These are phyloP conservation scores for Heliothis peltigera DNA, from an alignment of 2,888 invertebrate species.

Conservation along the genomic window DNA sequence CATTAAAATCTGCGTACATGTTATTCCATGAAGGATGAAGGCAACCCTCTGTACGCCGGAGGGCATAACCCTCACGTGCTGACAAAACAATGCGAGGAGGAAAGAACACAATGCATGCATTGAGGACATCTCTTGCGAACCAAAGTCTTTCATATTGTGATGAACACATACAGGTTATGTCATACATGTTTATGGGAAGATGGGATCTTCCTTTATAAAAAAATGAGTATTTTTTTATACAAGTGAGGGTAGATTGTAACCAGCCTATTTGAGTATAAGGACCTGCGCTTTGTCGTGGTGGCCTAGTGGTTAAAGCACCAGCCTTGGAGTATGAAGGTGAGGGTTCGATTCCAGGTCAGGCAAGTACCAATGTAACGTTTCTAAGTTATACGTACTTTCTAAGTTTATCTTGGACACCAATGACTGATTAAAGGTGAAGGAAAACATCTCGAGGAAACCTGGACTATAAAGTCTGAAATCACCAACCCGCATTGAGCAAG, in stretches of 20 bases:
- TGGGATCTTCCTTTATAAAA: not conserved
- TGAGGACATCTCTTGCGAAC: conserved; percentile 34
- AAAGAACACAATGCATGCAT: conserved; percentile 47
- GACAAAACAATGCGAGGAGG: conserved; percentile 32
- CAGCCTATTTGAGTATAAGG: not conserved
- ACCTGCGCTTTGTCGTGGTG: too few species aligned
- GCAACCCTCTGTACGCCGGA: conserved; percentile 22
- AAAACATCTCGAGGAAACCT: too few species aligned
- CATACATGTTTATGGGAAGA: conserved; percentile 7
- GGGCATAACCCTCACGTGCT: conserved; percentile 38
- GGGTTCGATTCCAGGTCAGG: too few species aligned
- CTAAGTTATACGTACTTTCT: too few species aligned
- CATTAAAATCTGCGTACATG: conserved; percentile 27
- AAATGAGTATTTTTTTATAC: not conserved
- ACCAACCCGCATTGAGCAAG: too few species aligned
- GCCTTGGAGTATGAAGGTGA: too few species aligned
- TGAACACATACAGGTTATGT: conserved; percentile 23
- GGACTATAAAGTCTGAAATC: too few species aligned
- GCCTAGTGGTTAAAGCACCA: too few species aligned
- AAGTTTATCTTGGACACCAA: too few species aligned
- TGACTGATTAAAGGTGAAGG: too few species aligned
- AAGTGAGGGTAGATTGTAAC: not conserved
- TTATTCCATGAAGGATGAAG: conserved; percentile 37
- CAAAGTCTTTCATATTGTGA: conserved; percentile 10
- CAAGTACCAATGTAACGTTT: too few species aligned